These are phyloP conservation scores for Chironomus tepperi DNA, from an alignment of 1,140 invertebrate genomes.

Conservation along the genomic window DNA sequence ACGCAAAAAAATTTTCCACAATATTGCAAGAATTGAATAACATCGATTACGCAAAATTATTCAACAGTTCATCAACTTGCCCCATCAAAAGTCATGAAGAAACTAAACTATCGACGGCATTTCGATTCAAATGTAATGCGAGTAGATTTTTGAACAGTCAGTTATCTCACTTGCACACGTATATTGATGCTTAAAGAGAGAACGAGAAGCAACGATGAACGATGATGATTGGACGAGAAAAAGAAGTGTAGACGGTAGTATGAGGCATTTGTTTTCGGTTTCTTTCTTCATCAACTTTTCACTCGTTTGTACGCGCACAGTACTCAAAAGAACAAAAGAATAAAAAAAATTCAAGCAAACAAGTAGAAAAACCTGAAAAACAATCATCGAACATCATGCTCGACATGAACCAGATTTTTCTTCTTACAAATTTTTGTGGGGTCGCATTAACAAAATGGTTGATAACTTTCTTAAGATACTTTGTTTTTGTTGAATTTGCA, in stretches of 20 bases:
- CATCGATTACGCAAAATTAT: background rate
- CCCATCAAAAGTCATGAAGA: constrained; percentile 11
- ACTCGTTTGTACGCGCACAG: background rate
- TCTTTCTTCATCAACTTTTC: background rate
- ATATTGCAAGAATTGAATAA: background rate
- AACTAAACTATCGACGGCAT: constrained; percentile 15
- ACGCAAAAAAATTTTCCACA: background rate
- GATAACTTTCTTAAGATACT: constrained; percentile 5
- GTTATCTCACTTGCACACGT: background rate
- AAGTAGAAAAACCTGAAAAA: background rate
- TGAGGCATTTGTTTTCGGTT: background rate
- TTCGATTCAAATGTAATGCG: background rate
- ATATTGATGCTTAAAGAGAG: background rate
- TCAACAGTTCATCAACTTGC: constrained; percentile 2
- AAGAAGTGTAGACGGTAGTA: background rate
- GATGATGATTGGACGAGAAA: constrained; percentile 11
- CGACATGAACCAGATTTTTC: constrained; percentile 6
- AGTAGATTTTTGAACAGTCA: background rate
- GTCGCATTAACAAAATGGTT: constrained; percentile 6
- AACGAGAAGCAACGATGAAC: background rate
- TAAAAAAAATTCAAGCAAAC: background rate
- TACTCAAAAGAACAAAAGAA: background rate
- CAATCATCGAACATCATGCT: background rate
- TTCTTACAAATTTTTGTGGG: background rate
- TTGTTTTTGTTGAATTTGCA: background rate